phyloP scores from a whole-genome alignment of 2,888 invertebrate species.

The Phlogophora meticulosa region DNA sequence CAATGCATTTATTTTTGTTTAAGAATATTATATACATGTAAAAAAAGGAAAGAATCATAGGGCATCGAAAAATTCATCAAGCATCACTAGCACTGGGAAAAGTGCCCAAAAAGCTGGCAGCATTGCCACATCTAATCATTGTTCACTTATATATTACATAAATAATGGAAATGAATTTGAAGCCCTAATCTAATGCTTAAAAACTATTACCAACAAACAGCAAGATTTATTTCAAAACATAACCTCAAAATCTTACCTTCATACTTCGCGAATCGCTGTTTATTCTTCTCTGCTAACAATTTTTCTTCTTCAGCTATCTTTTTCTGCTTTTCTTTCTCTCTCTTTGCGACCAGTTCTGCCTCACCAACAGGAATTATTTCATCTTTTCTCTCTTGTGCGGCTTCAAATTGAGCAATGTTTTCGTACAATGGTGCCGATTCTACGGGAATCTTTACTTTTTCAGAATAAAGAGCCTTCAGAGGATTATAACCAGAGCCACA shows the following conservation, averaged over 20 bases:
- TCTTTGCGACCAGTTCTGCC: slow-evolving; percentile 74
- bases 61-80: too few relatives aligned
- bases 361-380: slow-evolving; percentile 76
- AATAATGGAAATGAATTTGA: too few relatives aligned
- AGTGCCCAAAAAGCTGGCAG: too few relatives aligned
- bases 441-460: slow-evolving; percentile 89
- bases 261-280: slow-evolving; percentile 83
- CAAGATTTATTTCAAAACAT: slow-evolving; percentile 69
- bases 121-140: too few relatives aligned
- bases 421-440: slow-evolving; percentile 92
- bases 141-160: too few relatives aligned
- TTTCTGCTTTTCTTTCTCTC: slow-evolving; percentile 79
- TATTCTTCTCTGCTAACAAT: slow-evolving; percentile 81
- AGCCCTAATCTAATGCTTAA: neutral
- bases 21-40: too few relatives aligned
- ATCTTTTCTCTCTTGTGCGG: slow-evolving; percentile 68
- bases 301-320: slow-evolving; percentile 73
- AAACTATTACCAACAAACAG: neutral
- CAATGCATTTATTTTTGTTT: too few relatives aligned
- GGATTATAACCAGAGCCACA: slow-evolving; percentile 92
- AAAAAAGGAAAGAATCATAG: too few relatives aligned
- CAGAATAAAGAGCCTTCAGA: slow-evolving; percentile 92
- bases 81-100: too few relatives aligned
- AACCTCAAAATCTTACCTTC: slow-evolving; percentile 85
- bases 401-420: slow-evolving; percentile 92